Conservation (phyloP, 2,888 invertebrate species). For the Seladonia tumulorum region DNA sequence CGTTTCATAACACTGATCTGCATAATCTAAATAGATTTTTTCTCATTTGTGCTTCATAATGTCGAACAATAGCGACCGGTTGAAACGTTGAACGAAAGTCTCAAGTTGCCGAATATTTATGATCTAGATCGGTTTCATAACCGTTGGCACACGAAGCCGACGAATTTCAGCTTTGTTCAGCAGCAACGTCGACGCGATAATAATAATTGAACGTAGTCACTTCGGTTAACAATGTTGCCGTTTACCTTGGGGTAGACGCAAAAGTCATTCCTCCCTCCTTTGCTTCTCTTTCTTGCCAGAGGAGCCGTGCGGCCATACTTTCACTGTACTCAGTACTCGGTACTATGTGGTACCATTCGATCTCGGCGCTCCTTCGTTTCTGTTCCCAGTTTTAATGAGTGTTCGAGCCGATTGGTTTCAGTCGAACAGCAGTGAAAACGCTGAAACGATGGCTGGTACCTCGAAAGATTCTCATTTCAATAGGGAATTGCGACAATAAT, state of each 20-base stretch:
- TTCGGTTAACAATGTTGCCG: conserved; percentile 28
- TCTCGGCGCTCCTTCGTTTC: conserved; percentile 21
- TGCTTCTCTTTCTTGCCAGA: conserved; percentile 1
- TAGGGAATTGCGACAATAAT: not conserved
- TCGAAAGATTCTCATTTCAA: conserved; percentile 25
- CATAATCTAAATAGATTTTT: not conserved
- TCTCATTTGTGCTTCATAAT: not conserved
- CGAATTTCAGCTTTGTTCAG: not conserved
- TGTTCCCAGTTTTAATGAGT: conserved; percentile 35
- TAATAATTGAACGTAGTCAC: conserved; percentile 39
- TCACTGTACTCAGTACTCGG: conserved; percentile 51
- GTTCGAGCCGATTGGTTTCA: conserved; percentile 26
- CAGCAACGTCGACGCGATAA: conserved; percentile 5
- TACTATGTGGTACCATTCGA: conserved; percentile 38
- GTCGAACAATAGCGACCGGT: too few relatives aligned
- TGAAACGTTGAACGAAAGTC: not conserved
- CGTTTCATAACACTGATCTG: not conserved
- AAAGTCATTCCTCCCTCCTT: conserved; percentile 44
- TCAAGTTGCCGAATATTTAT: not conserved
- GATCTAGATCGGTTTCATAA: not conserved
- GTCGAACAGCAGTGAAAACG: conserved; percentile 19
- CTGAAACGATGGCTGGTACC: not conserved
- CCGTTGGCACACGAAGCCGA: not conserved
- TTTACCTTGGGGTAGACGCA: conserved; percentile 62
- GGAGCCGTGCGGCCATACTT: conserved; percentile 48